Evolutionary conservation across 2,888 invertebrate species (phyloP), one percentile per base, ranked within the genome.

Genomic region (Himalopsyche anomala): DNA sequence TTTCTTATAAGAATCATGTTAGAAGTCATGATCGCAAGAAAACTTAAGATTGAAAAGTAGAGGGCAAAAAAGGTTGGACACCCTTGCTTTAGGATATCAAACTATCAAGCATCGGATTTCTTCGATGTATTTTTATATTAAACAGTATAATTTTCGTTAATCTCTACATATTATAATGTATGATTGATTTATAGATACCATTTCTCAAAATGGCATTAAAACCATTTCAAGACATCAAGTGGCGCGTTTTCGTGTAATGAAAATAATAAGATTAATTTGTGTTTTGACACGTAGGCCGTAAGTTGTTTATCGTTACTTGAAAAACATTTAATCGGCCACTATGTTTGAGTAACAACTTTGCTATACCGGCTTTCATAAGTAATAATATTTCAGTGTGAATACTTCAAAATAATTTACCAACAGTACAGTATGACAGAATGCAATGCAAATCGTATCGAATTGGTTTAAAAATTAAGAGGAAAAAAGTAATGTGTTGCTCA

Each of bases 241-340:
- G 62, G 62, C 28, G 62, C 19, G 62, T 62, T 62, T 62, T 62
- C 62, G 51, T 15, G 62, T 62, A 62, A 19, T 62, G 62, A 62
- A 62, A 62, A 62, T 62, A 62, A 62, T 62, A 62, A 62, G 19
- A 62, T 62, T 62, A 62, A 62, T 62, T 62, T 62, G 28, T 62
- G 62, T 62, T 62, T 62, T 62, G 62, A 62, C 62, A 62, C 62
- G 28, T 62, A 62, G 62, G 15, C 62, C 62, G 19, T 62, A 62
- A 19, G 62, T 62, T n/a, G 28, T 19, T 62, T 62, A 62, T 62
- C 28, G 62, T 9, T 19, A 19, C 19, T 19, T 9, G 62, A 19
- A n/a, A 8, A 28, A 28, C 8, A 62, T 62, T 19, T 62, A 62
- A 62, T 62, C 62, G 62, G 28, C 28, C 4, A 19, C 62, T 2